These are phyloP conservation scores for Poecile montanus DNA, from an alignment of 2,797 vertebrate genomes.

Conservation along the genomic window DNA sequence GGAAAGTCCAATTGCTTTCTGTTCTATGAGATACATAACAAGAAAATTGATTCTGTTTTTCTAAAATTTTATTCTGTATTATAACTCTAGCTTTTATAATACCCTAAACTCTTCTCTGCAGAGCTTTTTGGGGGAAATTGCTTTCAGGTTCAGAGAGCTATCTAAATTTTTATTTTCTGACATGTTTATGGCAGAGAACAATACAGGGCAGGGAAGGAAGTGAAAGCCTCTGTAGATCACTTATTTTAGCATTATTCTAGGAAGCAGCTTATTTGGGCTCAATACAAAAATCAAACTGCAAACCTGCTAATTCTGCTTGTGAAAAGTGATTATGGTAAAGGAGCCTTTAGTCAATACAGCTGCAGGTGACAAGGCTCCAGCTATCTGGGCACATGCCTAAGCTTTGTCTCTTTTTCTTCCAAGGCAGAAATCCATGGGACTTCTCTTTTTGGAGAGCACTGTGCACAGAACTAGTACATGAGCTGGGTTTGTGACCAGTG, in stretches of 20 bases:
- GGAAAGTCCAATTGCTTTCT: neutral
- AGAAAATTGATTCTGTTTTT: neutral
- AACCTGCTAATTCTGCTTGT: neutral
- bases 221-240: neutral
- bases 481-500: neutral
- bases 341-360: neutral
- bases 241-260: neutral
- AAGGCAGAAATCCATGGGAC: neutral
- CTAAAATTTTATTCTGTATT: neutral
- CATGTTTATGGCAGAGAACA: neutral
- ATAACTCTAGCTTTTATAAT: neutral
- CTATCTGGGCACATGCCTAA: accelerated
- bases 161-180: neutral
- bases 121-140: neutral
- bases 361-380: neutral
- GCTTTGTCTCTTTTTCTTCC: neutral
- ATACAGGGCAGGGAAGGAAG: neutral
- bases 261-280: neutral
- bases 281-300: neutral
- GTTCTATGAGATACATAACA: neutral
- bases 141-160: neutral
- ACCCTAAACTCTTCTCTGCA: neutral
- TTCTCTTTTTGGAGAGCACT: neutral
- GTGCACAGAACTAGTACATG: accelerated
- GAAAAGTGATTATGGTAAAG: neutral